These are phyloP conservation scores for Oreochromis spilurus DNA, from an alignment of 2,113 vertebrate genomes.

Conservation along the genomic window DNA sequence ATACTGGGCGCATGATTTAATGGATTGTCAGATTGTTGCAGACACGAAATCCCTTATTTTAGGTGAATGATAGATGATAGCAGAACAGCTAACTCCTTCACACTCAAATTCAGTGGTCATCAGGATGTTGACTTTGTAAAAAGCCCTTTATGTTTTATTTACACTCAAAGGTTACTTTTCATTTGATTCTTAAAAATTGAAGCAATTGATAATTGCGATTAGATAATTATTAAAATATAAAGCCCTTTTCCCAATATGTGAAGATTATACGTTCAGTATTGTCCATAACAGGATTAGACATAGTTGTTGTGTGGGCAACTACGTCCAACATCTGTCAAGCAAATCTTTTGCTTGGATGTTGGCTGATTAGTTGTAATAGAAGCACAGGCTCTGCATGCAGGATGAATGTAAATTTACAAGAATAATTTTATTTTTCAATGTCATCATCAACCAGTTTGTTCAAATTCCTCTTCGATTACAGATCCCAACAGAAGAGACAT, in stretches of 20 bases:
- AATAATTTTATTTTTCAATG: not conserved
- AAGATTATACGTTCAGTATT: not conserved
- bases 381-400: not conserved
- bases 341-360: not conserved
- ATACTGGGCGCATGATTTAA: not conserved
- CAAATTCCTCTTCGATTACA: slow-evolving; percentile 54
- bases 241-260: not conserved
- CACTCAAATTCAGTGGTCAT: not conserved
- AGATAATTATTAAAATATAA: not conserved
- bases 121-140: not conserved
- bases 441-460: not conserved
- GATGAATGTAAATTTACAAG: not conserved
- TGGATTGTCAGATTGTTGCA: not conserved
- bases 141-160: not conserved
- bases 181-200: no score
- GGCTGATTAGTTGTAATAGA: not conserved
- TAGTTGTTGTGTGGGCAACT: not conserved
- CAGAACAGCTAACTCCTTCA: not conserved
- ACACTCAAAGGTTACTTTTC: no score
- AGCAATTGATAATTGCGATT: not conserved
- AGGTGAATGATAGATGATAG: not conserved
- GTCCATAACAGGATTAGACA: not conserved
- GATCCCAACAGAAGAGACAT: slow-evolving; percentile 67
- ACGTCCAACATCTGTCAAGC: not conserved
- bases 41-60: not conserved